These are phyloP conservation scores for Phaedon cochleariae DNA, from an alignment of 2,888 invertebrate species.

Conservation along the genomic window DNA sequence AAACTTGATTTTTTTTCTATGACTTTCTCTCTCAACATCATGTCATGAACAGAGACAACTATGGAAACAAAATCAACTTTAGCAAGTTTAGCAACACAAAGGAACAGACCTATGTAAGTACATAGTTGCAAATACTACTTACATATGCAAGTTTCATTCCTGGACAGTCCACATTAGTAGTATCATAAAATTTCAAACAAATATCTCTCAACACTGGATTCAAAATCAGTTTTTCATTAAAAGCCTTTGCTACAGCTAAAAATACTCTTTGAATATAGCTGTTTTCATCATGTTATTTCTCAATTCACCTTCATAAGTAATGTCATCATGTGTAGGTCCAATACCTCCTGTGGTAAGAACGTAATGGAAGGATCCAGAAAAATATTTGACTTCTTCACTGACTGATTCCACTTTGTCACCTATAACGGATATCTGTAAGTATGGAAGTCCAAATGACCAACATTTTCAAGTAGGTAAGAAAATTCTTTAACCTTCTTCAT, in stretches of 20 bases:
- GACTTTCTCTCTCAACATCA: no score
- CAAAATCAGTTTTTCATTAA: constrained; percentile 60
- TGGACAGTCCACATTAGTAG: constrained; percentile 57
- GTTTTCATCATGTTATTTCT: constrained; percentile 3
- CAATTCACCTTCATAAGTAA: constrained; percentile 72
- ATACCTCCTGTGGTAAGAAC: constrained; percentile 81
- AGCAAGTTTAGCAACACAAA: no score
- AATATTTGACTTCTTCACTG: constrained; percentile 68
- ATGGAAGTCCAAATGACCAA: constrained; percentile 22
- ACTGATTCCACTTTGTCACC: constrained; percentile 72
- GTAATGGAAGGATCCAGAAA: constrained; percentile 69
- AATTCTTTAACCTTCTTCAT: constrained; percentile 64
- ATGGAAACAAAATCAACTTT: no score
- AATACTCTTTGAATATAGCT: constrained; percentile 20
- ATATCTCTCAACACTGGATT: constrained; percentile 63
- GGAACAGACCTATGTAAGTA: no score
- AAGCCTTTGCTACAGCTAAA: constrained; percentile 66
- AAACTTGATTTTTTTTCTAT: no score
- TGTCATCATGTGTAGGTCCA: constrained; percentile 82
- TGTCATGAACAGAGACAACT: no score
- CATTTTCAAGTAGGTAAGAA: background rate
- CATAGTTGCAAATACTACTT: constrained; percentile 33
- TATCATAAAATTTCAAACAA: constrained; percentile 61
- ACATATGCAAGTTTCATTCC: constrained; percentile 60
- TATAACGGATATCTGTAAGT: constrained; percentile 69